A percentile compares a stretch with the other conserved stretches of the same genome.
Evolutionary conservation across 92 coral and sea anemone genomes (phyloP).

Genomic region (Nematostella vectensis): DNA sequence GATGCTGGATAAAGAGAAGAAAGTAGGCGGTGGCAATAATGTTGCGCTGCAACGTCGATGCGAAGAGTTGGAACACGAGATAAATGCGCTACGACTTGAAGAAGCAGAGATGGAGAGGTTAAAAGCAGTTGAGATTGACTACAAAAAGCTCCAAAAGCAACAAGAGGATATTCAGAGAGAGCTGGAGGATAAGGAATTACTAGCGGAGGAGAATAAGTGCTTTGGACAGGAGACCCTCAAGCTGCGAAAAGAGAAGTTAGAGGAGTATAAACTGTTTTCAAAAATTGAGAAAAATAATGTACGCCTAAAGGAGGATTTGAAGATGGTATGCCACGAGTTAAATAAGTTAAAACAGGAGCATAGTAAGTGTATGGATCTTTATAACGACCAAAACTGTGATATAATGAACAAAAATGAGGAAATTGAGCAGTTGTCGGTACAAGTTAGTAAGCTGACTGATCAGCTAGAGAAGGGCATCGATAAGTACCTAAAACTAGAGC

Average conservation of each 20-base stretch:
- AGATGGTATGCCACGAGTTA: conserved; percentile 13
- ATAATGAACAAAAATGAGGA: conserved; percentile 5
- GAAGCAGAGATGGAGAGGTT: not conserved
- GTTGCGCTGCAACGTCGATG: not conserved
- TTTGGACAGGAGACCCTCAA: conserved; percentile 4
- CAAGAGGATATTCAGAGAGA: conserved; percentile 9
- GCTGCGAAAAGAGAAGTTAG: conserved; percentile 8
- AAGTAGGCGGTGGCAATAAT: not conserved
- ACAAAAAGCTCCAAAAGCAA: conserved; percentile 3
- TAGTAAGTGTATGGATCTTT: not conserved
- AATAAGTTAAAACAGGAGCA: conserved; percentile 8
- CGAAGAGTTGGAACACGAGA: not conserved
- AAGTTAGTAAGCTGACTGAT: not conserved
- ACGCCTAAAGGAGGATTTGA: conserved; percentile 7
- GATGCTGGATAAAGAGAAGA: conserved; percentile 8
- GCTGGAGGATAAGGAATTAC: conserved; percentile 4
- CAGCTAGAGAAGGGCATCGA: not conserved
- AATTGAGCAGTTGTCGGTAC: not conserved
- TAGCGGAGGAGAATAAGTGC: conserved; percentile 15
- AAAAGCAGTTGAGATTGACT: not conserved
- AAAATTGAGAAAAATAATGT: conserved; percentile 9
- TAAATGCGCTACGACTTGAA: not conserved
- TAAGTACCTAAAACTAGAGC: conserved; percentile 6
- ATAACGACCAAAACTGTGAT: not conserved
- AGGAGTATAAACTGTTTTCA: conserved; percentile 11